Conservation (phyloP, 2,113 vertebrate species). For the Nothoprocta perdicaria region DNA sequence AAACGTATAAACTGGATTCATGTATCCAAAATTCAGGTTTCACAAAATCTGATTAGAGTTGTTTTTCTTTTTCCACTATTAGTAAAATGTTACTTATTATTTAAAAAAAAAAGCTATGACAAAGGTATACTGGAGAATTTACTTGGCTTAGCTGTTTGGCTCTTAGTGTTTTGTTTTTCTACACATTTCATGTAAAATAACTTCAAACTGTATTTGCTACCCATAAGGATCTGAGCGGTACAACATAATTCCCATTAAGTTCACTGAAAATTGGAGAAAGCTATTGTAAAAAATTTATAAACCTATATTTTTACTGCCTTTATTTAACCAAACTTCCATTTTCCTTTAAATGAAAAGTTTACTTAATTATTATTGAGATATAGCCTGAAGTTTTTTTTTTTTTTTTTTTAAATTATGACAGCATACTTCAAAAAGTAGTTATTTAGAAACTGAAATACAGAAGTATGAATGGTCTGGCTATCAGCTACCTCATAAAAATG, state of each 20-base stretch:
- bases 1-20: rapidly evolving
- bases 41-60: neutral
- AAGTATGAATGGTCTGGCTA: slow-evolving; percentile 25
- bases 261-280: slow-evolving; percentile 48
- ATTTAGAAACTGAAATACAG: slow-evolving; percentile 42
- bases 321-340: slow-evolving; percentile 8
- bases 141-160: neutral
- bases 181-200: neutral
- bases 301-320: slow-evolving; percentile 20
- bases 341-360: slow-evolving; percentile 32
- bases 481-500: neutral
- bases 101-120: neutral
- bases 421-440: slow-evolving; percentile 31
- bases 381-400: slow-evolving; percentile 9
- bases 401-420: neutral
- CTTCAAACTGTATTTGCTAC: slow-evolving; percentile 1
- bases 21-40: neutral
- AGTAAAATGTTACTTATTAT: neutral
- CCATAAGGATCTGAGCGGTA: neutral
- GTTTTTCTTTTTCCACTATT: neutral
- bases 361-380: slow-evolving; percentile 50
- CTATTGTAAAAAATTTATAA: slow-evolving; percentile 52
- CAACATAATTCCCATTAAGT: neutral
- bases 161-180: neutral
- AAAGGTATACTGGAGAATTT: neutral